These are phyloP conservation scores for Aphelocoma coerulescens DNA, from an alignment of 2,113 vertebrate species.

Conservation along the genomic window DNA sequence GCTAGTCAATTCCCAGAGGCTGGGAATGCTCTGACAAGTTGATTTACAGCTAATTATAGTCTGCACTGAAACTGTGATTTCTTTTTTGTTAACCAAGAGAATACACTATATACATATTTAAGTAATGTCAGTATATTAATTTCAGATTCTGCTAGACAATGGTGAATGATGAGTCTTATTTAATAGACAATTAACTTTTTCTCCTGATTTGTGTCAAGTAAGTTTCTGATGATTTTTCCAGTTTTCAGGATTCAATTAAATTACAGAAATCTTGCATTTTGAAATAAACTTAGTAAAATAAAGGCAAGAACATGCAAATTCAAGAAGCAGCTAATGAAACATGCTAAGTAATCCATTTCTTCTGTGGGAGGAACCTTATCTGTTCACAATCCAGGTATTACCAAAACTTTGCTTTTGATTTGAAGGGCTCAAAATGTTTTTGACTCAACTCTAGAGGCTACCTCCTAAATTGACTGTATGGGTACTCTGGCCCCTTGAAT, in stretches of 20 bases:
- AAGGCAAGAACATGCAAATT: not conserved
- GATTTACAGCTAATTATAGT: constrained; percentile 62
- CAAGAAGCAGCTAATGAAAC: not conserved
- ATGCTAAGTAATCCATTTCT: not conserved
- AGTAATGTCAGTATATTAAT: constrained; percentile 57
- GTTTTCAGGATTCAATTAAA: constrained; percentile 16
- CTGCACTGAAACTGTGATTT: constrained; percentile 45
- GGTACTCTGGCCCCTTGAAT: not conserved
- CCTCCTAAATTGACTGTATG: not conserved
- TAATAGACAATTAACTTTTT: constrained; percentile 49
- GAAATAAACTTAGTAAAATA: not conserved
- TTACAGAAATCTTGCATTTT: constrained; percentile 28
- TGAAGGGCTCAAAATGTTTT: not conserved
- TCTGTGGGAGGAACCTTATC: not conserved
- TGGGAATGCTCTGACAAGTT: constrained; percentile 39
- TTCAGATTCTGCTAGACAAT: constrained; percentile 52
- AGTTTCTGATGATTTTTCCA: not conserved
- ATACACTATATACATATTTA: constrained; percentile 54
- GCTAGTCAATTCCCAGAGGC: constrained; percentile 32
- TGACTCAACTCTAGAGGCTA: not conserved
- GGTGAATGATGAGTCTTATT: constrained; percentile 41
- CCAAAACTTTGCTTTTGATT: not conserved
- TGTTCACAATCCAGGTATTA: not conserved
- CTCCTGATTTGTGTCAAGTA: constrained; percentile 34
- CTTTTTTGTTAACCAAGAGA: constrained; percentile 54